Evolutionary conservation across 2,113 vertebrate species (phyloP).

Genomic region (Bubo bubo): DNA sequence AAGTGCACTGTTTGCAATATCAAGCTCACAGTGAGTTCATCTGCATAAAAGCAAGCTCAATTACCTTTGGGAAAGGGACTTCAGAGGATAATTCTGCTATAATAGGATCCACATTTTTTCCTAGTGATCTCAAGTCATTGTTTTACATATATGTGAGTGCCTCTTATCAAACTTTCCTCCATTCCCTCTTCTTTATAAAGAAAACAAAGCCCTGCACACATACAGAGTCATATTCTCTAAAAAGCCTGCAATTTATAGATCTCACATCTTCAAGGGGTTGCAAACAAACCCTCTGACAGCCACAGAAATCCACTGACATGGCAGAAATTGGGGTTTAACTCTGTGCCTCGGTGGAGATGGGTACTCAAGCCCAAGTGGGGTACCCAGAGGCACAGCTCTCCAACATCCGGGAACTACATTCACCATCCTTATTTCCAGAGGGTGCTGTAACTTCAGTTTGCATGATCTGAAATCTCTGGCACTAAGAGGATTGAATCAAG

Average conservation of each 20-base stretch:
- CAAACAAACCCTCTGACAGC: neutral
- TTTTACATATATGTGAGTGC: neutral
- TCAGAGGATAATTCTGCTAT: neutral
- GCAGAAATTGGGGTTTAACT: neutral
- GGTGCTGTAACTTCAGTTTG: neutral
- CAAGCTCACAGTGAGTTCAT: neutral
- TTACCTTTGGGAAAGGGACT: neutral
- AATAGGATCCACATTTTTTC: neutral
- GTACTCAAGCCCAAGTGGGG: neutral
- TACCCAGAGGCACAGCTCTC: neutral
- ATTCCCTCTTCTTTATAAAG: neutral
- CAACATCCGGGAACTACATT: neutral
- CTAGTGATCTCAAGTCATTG: neutral
- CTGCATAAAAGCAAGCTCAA: neutral
- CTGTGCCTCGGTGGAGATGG: neutral
- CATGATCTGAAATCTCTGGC: neutral
- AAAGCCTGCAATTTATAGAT: neutral
- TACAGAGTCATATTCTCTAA: neutral
- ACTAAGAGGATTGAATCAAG: conserved; percentile 29
- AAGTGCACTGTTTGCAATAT: neutral
- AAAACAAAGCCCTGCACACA: neutral
- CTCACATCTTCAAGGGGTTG: fast-evolving
- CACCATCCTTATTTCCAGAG: neutral
- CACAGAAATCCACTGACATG: neutral
- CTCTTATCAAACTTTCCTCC: neutral